Conservation (phyloP, 2,888 invertebrate species). For the Agrotis ipsilon region DNA sequence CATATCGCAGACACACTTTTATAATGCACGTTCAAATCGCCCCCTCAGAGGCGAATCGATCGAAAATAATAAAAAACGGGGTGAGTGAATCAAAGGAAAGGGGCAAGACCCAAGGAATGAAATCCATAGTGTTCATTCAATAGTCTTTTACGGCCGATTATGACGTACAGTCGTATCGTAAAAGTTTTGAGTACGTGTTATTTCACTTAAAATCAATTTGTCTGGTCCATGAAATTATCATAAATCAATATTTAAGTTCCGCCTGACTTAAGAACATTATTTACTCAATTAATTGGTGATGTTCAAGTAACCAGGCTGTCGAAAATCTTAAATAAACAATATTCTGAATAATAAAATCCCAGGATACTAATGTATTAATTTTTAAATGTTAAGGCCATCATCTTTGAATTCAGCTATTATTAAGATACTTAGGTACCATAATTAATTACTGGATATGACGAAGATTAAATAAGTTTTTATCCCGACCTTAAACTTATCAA, state of each 20-base stretch:
- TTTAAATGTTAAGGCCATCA: slow-evolving; percentile 54
- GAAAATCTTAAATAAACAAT: slow-evolving; percentile 34
- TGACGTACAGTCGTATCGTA: background rate
- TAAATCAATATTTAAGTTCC: slow-evolving; percentile 61
- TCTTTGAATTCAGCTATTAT: slow-evolving; percentile 37
- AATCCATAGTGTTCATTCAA: too few species aligned
- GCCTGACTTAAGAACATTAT: slow-evolving; percentile 44
- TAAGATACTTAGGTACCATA: slow-evolving; percentile 27
- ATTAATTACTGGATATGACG: slow-evolving; percentile 33
- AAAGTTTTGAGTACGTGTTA: slow-evolving; percentile 10
- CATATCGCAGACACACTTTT: too few species aligned
- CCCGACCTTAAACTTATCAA: slow-evolving; percentile 29
- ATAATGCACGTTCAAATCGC: too few species aligned
- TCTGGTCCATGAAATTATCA: slow-evolving; percentile 45
- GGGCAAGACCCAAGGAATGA: too few species aligned
- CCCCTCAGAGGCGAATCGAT: too few species aligned
- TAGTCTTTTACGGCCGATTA: too few species aligned
- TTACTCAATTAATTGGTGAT: slow-evolving; percentile 51
- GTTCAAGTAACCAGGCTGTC: slow-evolving; percentile 31
- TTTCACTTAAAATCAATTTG: slow-evolving; percentile 16
- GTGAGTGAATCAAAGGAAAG: too few species aligned
- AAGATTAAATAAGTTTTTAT: slow-evolving; percentile 2
- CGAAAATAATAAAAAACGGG: too few species aligned
- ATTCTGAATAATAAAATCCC: slow-evolving; percentile 26
- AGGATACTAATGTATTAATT: slow-evolving; percentile 44